Evolutionary conservation across 2,797 vertebrate species (phyloP), one percentile per base, ranked within the genome.

Genomic region (Varecia variegata): DNA sequence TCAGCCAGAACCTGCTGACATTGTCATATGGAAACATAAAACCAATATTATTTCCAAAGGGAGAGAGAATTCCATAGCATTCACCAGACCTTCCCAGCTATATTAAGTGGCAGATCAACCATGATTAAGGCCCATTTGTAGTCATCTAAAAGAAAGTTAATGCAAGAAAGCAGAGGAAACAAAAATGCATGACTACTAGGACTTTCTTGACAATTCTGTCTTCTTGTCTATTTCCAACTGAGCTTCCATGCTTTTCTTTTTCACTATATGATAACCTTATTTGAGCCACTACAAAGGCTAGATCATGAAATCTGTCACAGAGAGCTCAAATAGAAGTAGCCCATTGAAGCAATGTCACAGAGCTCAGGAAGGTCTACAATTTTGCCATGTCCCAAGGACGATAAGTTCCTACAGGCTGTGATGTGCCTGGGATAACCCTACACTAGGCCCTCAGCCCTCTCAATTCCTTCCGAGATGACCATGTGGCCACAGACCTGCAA

Each of bases 21-120:
- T 52, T 68, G 77, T 92, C 92, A 50, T 40, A 56, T 35, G 87
- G 62, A 92, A 92, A 79, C 80, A 84, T 68, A 97, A 96, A 97
- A 85, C 15, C 18, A 88, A 40, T 77, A 73, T 73, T 87, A 87
- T 90, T 96, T 90, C 81, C 76, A 85, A 74, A 38, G 52, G 18
- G 32, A 71, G 17, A 52, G 11, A 88, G 30, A 90, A 85, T 94
- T 70, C 82, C 77, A 58, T 30, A 85, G 81, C 21, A 45, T 85
- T 90, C 68, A 82, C 71, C 77, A 93, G 96, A 92, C 40, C 54
- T 76, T 96, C 47, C 52, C 32, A 47, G 86, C 40, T 68, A 14
- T 60, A 25, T 65, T 88, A 85, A 95, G 79, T 92, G 58, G 76
- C 90, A 93, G 73, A 62, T 45, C 73, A 88, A 88, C 40, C 60